Evolutionary conservation across 2,888 invertebrate species (phyloP), one percentile per base, ranked within the genome.

Genomic region (Agrypnus murinus): DNA sequence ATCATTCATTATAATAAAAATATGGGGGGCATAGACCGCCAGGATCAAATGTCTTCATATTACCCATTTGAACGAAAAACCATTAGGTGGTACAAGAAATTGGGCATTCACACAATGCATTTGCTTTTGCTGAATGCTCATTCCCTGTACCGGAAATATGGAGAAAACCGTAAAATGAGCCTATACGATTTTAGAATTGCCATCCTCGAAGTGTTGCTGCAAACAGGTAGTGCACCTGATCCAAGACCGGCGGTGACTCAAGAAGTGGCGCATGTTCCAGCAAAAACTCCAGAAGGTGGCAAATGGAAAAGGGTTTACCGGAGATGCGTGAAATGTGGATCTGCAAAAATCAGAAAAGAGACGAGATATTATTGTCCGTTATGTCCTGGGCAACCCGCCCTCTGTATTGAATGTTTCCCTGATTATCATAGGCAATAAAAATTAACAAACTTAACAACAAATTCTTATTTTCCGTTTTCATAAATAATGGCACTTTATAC

Each of bases 1-100:
- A 36, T 75, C 40, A 45, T 68, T 34, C 50, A 71, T 32, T 77
- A 75, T 48, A 76, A 75, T 73, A 60, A n/a, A n/a, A n/a, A n/a
- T n/a, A n/a, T n/a, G n/a, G n/a, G n/a, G n/a, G n/a, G n/a, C n/a
- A n/a, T n/a, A 17, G 72, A 76, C 62, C 45, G 59, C 9, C 75
- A 76, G 53, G 76, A 75, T 64, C 74, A 76, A 71, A 76, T 76
- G 75, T 46, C 68, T 10, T 55, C 74, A 2, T 76, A 76, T 63
- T 76, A 75, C 59, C 65, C 74, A n/a, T 65, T 62, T 45, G 74
- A 73, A 14, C 66, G 70, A 45, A 69, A 71, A 50, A 74, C 58
- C 32, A 14, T 71, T 12, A 50, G 69, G 25, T 71, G 71, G 74
- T 73, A 77, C 65, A 76, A 76, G 58, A 75, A 76, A 40, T 48